Percentiles rank a stretch among this genome's conserved stretches.
Evolutionary conservation across 2,113 vertebrate species (phyloP).

Genomic region (Piaya cayana): DNA sequence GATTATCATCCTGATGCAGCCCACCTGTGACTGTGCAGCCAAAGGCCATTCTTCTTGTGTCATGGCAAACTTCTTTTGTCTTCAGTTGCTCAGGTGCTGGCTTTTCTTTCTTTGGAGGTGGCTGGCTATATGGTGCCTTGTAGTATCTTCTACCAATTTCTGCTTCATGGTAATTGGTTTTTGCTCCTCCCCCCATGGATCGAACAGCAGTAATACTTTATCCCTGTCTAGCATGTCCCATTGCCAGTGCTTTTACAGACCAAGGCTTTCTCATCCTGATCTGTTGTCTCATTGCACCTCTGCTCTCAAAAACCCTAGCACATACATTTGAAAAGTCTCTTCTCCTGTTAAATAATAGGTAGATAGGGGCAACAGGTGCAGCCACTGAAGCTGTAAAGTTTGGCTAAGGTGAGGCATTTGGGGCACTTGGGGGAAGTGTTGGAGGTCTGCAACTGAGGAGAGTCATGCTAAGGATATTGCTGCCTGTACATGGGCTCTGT

Average conservation of each 20-base stretch:
- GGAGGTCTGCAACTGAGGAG: neutral
- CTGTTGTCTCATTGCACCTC: neutral
- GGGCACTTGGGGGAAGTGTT: neutral
- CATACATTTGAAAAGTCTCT: neutral
- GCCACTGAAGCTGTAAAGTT: neutral
- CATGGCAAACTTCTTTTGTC: neutral
- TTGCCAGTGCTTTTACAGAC: neutral
- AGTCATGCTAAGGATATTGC: neutral
- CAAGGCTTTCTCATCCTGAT: neutral
- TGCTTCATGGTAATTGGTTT: neutral
- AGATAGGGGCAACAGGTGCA: neutral
- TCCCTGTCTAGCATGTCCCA: neutral
- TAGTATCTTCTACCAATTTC: neutral
- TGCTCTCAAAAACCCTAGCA: neutral
- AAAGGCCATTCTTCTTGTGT: neutral
- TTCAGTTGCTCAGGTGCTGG: neutral
- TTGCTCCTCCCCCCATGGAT: neutral
- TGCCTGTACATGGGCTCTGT: rapidly evolving
- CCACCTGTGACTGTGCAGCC: neutral
- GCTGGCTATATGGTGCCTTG: neutral
- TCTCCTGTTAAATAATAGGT: neutral
- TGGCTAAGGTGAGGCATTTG: neutral
- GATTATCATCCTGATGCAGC: neutral
- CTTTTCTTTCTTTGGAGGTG: neutral
- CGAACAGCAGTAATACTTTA: neutral